phyloP scores from a whole-genome alignment of 2,113 vertebrate species.

The Crotalus helleri region DNA sequence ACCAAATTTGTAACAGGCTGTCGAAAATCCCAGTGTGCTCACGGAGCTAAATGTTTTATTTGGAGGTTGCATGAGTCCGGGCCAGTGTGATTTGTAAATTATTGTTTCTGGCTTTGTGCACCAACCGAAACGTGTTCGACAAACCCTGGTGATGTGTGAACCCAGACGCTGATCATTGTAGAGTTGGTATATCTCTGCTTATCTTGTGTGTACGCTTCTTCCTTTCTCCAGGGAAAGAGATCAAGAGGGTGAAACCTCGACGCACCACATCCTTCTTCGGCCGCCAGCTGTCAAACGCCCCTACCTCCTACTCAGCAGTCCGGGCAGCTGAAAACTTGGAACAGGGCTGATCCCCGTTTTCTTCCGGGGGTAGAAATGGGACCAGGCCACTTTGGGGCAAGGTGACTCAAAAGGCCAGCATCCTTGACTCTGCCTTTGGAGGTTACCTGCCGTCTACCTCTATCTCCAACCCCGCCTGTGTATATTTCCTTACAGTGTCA shows the following conservation, averaged over 20 bases:
- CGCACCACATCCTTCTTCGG: slow-evolving; percentile 86
- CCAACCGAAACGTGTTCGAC: background rate
- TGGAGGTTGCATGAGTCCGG: background rate
- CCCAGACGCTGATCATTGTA: background rate
- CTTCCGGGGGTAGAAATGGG: background rate
- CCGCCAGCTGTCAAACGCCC: slow-evolving; percentile 70
- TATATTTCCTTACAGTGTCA: background rate
- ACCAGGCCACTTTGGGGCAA: background rate
- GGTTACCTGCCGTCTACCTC: background rate
- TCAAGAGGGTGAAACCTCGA: slow-evolving; percentile 86
- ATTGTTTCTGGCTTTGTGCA: background rate
- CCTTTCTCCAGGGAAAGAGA: slow-evolving; percentile 77
- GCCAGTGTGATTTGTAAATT: background rate
- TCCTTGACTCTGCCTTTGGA: background rate
- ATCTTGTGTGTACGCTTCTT: background rate
- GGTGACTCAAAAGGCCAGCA: too few species aligned
- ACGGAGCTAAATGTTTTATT: background rate
- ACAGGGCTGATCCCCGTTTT: slow-evolving; percentile 71
- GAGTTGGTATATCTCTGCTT: background rate
- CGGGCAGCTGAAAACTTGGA: slow-evolving; percentile 75
- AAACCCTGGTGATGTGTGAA: background rate
- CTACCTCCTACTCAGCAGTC: slow-evolving; percentile 75
- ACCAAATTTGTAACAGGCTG: background rate
- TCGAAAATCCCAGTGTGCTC: background rate
- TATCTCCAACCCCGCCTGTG: background rate